Evolutionary conservation across 2,113 vertebrate genomes (phyloP).

Genomic region (Heterotilapia buettikoferi): DNA sequence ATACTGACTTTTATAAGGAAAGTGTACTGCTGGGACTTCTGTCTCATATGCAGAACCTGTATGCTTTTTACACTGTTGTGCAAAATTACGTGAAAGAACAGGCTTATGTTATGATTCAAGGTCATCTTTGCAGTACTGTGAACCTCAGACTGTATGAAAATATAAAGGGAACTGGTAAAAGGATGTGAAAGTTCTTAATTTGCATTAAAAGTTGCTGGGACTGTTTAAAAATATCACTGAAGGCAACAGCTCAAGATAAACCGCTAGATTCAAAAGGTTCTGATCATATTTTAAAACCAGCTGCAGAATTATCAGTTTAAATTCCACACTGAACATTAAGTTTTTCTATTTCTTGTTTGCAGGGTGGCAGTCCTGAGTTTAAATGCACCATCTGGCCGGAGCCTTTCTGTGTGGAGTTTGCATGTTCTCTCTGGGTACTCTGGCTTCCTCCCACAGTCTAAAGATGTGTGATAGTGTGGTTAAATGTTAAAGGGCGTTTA

Average conservation of each 20-base stretch:
- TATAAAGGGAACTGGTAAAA: neutral
- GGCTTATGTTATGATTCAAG: neutral
- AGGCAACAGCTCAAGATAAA: neutral
- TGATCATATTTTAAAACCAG: neutral
- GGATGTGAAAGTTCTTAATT: conserved; percentile 36
- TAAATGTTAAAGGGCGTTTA: neutral
- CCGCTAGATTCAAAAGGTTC: neutral
- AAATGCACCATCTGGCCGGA: neutral
- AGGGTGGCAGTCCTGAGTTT: neutral
- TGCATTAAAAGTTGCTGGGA: neutral
- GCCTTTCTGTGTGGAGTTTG: neutral
- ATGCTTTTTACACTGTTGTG: neutral
- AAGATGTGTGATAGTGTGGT: neutral
- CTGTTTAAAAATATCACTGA: neutral
- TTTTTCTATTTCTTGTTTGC: neutral
- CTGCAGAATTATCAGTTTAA: fast-evolving
- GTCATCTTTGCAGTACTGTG: neutral
- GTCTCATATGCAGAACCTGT: neutral
- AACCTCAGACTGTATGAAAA: neutral
- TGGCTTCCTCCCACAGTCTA: neutral
- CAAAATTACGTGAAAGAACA: neutral
- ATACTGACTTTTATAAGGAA: neutral
- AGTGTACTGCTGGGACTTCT: neutral
- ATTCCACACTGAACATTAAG: neutral
- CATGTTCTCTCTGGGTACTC: neutral